A percentile compares a stretch with the other conserved stretches of the same genome.
Conservation (phyloP, 2,888 invertebrate species). For the Pocota personata region DNA sequence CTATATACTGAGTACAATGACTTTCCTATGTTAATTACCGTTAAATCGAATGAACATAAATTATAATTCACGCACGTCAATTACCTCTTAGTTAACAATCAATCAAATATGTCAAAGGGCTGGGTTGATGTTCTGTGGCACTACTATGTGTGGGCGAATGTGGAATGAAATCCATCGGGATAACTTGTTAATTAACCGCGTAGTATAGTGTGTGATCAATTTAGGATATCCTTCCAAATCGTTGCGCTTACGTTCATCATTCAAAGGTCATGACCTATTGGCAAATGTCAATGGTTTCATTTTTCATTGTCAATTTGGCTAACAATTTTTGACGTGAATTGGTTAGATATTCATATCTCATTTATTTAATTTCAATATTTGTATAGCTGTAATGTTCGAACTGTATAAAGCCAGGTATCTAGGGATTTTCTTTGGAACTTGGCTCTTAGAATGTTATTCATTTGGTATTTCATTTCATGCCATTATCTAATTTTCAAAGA, state of each 20-base stretch:
- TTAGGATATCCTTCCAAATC: background rate
- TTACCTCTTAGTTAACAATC: background rate
- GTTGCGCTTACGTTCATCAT: background rate
- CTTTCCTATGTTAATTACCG: background rate
- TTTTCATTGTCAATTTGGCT: background rate
- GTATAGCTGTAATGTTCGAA: no score
- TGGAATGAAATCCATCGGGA: background rate
- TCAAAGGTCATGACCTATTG: background rate
- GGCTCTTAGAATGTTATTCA: no score
- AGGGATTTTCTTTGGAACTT: no score
- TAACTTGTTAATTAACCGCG: background rate
- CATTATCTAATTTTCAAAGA: no score
- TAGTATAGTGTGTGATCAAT: background rate
- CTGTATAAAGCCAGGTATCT: no score
- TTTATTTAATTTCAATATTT: no score
- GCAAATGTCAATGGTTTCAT: background rate
- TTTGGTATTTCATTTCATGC: no score
- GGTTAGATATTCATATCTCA: no score
- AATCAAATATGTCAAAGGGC: background rate
- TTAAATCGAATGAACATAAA: background rate
- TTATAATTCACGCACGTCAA: background rate
- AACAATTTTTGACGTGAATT: no score
- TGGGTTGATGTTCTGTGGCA: background rate
- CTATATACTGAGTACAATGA: background rate
- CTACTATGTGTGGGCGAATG: background rate